phyloP scores from a whole-genome alignment of 2,888 invertebrate species.

The Cerastoderma edule region DNA sequence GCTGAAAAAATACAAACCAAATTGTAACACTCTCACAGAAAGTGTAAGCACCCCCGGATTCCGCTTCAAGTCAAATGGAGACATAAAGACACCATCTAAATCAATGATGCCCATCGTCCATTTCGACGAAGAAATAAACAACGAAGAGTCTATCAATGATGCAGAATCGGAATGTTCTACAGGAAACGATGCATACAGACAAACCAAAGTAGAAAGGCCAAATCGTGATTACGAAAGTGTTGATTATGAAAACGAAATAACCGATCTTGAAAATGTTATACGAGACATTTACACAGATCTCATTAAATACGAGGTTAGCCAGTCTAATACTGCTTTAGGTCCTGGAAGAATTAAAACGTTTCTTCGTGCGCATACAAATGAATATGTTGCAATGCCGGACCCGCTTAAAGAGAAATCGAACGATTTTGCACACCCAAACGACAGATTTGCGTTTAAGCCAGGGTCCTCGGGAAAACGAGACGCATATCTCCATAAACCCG shows the following conservation, averaged over 20 bases:
- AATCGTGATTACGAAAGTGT: conserved; percentile 21
- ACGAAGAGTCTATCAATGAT: background rate
- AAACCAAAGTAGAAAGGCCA: background rate
- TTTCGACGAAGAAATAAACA: conserved; percentile 19
- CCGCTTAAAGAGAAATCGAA: background rate
- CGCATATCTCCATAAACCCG: conserved; percentile 33
- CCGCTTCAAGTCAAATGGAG: conserved; percentile 68
- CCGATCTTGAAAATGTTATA: conserved; percentile 51
- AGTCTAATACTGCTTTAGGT: conserved; percentile 14
- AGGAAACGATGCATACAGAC: background rate
- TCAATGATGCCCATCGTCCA: conserved; percentile 31
- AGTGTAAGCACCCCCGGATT: conserved; percentile 63
- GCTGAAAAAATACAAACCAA: conserved; percentile 27
- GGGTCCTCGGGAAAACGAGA: conserved; percentile 45
- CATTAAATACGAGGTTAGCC: conserved; percentile 38
- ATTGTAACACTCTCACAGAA: conserved; percentile 6
- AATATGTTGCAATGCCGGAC: conserved; percentile 30
- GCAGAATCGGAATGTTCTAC: no score
- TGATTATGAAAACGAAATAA: conserved; percentile 54
- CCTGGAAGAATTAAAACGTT: conserved; percentile 37
- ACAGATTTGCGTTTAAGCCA: conserved; percentile 60
- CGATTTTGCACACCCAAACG: conserved; percentile 36
- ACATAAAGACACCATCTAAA: conserved; percentile 53
- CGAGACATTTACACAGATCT: conserved; percentile 48
- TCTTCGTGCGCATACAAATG: conserved; percentile 54